Evolutionary conservation across 2,797 vertebrate species (phyloP).

Genomic region (Paguma larvata): DNA sequence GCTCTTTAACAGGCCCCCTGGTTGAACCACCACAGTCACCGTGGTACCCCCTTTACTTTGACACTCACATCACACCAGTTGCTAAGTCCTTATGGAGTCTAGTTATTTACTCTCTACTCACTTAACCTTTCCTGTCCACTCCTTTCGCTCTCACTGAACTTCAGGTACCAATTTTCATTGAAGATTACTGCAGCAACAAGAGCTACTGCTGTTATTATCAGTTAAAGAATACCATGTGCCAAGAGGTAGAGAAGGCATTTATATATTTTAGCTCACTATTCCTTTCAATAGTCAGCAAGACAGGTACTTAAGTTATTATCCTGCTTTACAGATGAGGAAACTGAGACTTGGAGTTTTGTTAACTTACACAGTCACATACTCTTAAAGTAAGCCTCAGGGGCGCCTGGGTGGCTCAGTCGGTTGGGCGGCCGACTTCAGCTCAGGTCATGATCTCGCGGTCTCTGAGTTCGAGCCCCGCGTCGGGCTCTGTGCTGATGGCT

Average conservation of each 20-base stretch:
- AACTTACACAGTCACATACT: neutral
- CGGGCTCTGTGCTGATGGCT: no score
- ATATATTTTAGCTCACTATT: neutral
- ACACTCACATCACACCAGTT: neutral
- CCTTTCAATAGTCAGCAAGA: neutral
- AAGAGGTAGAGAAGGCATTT: neutral
- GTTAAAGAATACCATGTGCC: neutral
- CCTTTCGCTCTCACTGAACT: constrained; percentile 45
- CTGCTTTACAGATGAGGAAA: neutral
- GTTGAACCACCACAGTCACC: neutral
- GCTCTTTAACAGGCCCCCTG: neutral
- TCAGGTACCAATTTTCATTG: constrained; percentile 51
- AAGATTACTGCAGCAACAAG: neutral
- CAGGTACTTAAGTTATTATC: neutral
- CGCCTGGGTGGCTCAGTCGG: no score
- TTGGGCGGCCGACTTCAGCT: no score
- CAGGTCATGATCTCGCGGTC: no score
- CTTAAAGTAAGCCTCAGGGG: constrained; percentile 4
- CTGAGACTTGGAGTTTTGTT: constrained; percentile 23
- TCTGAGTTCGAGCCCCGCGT: no score
- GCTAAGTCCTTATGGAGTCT: neutral
- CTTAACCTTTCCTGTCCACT: neutral
- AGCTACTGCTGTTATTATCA: neutral
- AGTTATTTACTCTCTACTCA: neutral
- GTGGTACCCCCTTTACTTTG: neutral